A percentile compares a stretch with the other conserved stretches of the same genome.
phyloP scores from a whole-genome alignment of 1,140 invertebrate species.

The Augochlora pura region DNA sequence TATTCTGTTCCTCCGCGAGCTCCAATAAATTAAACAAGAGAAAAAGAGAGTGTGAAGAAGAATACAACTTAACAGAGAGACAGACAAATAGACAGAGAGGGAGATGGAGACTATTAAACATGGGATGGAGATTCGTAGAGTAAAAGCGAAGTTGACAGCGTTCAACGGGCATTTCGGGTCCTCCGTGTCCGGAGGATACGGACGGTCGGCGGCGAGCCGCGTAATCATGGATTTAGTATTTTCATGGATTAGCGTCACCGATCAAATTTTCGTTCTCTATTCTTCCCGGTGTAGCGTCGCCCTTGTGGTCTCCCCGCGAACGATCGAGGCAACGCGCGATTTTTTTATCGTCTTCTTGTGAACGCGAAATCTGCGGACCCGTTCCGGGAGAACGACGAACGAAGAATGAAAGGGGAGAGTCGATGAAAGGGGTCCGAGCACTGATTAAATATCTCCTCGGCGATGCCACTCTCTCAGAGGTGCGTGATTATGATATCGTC shows the following conservation, averaged over 20 bases:
- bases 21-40: not conserved
- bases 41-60: not conserved
- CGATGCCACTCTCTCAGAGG: constrained; percentile 80
- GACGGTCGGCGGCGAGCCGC: not conserved
- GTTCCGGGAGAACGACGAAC: not conserved
- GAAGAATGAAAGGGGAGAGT: constrained; percentile 7
- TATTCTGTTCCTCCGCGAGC: not conserved
- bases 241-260: not conserved
- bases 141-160: no score
- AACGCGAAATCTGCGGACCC: not conserved
- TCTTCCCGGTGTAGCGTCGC: not conserved
- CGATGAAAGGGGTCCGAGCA: constrained; percentile 3
- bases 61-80: not conserved
- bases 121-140: no score
- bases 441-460: not conserved
- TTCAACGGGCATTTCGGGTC: no score
- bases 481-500: constrained; percentile 92
- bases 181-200: not conserved
- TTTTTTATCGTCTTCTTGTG: no score
- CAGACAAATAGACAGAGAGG: no score
- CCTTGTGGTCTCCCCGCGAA: not conserved
- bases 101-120: no score
- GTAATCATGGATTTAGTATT: no score
- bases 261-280: not conserved
- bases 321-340: not conserved